These are phyloP conservation scores for Tetramorium simillimum DNA, from an alignment of 1,140 invertebrate genomes.

Conservation along the genomic window DNA sequence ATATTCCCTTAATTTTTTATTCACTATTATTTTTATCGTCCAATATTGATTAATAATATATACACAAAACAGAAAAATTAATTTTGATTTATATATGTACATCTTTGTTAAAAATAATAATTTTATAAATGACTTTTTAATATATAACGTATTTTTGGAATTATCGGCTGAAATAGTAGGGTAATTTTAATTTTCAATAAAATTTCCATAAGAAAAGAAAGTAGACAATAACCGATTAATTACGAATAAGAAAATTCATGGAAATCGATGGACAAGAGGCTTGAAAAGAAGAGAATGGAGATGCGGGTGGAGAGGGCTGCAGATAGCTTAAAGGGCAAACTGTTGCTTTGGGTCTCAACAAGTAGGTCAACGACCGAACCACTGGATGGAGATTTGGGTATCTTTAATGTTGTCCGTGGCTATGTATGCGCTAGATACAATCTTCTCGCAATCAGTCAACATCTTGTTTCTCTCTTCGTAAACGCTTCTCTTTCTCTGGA, in stretches of 20 bases:
- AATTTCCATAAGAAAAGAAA: not conserved
- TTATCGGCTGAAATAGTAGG: not conserved
- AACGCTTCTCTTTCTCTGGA: not conserved
- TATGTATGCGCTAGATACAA: not conserved
- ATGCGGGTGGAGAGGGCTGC: not conserved
- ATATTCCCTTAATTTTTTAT: not conserved
- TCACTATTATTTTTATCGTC: not conserved
- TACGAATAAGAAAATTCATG: not conserved
- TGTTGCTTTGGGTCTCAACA: constrained; percentile 85
- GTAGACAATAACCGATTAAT: constrained; percentile 31
- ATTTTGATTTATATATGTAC: not conserved
- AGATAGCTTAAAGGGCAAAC: constrained; percentile 80
- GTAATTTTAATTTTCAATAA: constrained; percentile 10
- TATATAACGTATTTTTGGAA: not conserved
- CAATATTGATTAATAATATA: not conserved
- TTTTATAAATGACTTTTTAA: not conserved
- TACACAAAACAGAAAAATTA: not conserved
- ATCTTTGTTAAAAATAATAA: not conserved
- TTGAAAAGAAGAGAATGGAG: constrained; percentile 4
- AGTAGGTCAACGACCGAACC: constrained; percentile 75
- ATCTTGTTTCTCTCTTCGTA: not conserved
- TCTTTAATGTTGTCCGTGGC: not conserved
- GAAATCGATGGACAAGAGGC: not conserved
- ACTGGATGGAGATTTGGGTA: constrained; percentile 11
- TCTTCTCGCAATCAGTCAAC: not conserved